Percentiles rank a stretch among this genome's conserved stretches.
Conservation (phyloP, 1,140 invertebrate genomes). For the Aphelinus atriplicis region DNA sequence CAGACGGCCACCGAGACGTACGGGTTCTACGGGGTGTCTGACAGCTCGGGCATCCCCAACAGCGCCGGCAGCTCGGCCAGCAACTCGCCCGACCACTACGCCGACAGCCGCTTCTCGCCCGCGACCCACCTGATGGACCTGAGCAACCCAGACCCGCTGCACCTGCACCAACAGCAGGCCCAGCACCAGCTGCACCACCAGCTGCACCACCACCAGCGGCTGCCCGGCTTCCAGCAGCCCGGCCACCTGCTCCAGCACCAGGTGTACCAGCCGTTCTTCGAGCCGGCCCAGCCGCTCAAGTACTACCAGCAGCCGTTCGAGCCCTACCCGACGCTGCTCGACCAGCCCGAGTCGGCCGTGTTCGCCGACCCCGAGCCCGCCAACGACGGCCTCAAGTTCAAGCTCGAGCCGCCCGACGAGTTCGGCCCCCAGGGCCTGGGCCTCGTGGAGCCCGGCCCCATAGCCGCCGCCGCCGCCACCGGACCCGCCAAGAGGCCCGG, state of each 20-base stretch:
- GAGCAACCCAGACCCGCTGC: constrained; percentile 43
- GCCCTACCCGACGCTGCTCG: constrained; percentile 27
- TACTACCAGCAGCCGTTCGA: too few species aligned
- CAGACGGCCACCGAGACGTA: constrained; percentile 9
- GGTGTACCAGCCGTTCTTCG: constrained; percentile 34
- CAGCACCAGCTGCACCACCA: too few species aligned
- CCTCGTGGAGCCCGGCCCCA: constrained; percentile 10
- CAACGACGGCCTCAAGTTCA: constrained; percentile 20
- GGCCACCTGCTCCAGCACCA: constrained; percentile 20
- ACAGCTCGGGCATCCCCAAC: constrained; percentile 48
- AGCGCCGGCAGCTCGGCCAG: constrained; percentile 55
- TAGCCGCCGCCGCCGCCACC: neutral
- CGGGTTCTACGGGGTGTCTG: constrained; percentile 17
- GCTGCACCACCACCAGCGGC: constrained; percentile 39
- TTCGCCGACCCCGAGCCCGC: constrained; percentile 24
- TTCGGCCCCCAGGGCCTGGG: neutral
- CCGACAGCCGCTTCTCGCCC: constrained; percentile 43
- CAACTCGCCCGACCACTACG: constrained; percentile 54
- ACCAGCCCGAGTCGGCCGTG: constrained; percentile 27
- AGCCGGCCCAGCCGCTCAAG: constrained; percentile 33
- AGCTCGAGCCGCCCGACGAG: constrained; percentile 27
- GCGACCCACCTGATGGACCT: constrained; percentile 56
- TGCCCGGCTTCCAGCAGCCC: constrained; percentile 36
- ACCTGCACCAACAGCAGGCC: too few species aligned
- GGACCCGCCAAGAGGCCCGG: constrained; percentile 20